Base-by-base conservation (phyloP, 2,888 invertebrate genomes). In the Eilema caniola region DNA sequence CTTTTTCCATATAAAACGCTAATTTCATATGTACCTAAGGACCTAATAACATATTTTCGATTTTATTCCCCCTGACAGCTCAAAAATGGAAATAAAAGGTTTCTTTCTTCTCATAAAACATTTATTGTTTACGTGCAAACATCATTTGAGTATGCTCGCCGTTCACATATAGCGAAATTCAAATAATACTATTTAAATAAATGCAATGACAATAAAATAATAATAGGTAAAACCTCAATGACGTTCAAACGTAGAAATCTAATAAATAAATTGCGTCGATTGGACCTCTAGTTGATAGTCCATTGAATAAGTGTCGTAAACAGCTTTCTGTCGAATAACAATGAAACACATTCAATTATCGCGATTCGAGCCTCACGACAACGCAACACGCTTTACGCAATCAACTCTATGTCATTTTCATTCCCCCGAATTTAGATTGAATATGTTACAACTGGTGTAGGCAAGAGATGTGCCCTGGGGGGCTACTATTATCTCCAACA, bases 321-420 rank as follows among this genome's bases (percentile, higher is more conserved):
- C 31, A 14, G 25, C 59, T 71, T 67, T 67, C 57, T 57, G 67
- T 63, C 67, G n/a, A 60, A 71, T 23, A 63, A 67, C 66, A 70
- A 71, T 71, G 63, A 31, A 71, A 67, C 33, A 63, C n/a, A 47
- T 67, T 67, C 67, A 63, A 71, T 71, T 71, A 71, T 33, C 47
- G 47, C 23, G 59, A 67, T 62, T 60, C 25, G 37, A 41, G 53
- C 59, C 59, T 59, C 60, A 33, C 59, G 67, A 67, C 60, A 63
- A 33, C 37, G 28, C 56, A 28, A 20, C 62, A 56, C 10, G 20
- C 33, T 33, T 53, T 61, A 61, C 47, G 66, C 66, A 66, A 70
- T 66, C 25, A 37, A 53, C 25, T 62, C 31, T 23, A 62, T 47
- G 37, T 53, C 62, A 70, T 63, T 67, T 66, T 23, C 4, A 37